These are phyloP conservation scores for Neoniphon sammara DNA, from an alignment of 2,797 vertebrate genomes.

Conservation along the genomic window DNA sequence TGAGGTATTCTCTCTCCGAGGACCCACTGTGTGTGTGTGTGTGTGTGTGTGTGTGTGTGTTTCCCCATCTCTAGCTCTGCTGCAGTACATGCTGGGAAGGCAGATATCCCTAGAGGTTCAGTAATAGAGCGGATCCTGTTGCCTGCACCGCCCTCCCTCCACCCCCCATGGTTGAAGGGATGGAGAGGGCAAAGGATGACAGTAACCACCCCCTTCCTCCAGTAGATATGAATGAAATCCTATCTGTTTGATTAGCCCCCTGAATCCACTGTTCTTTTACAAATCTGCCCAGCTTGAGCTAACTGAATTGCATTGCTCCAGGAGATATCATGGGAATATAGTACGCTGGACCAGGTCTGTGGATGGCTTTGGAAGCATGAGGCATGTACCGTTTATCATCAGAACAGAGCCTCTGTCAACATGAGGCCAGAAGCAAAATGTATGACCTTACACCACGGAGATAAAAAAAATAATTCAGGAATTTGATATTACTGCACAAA, in stretches of 20 bases:
- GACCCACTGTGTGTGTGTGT: slow-evolving; percentile 8
- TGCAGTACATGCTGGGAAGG: slow-evolving; percentile 73
- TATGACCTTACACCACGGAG: slow-evolving; percentile 7
- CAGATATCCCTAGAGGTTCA: slow-evolving; percentile 74
- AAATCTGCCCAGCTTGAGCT: slow-evolving; percentile 26
- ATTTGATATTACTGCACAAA: too few relatives aligned
- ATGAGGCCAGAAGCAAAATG: too few relatives aligned
- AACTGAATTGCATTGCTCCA: slow-evolving; percentile 52
- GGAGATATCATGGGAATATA: slow-evolving; percentile 24
- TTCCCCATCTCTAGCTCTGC: slow-evolving; percentile 50
- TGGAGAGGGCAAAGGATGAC: slow-evolving; percentile 57
- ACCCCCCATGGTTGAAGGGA: slow-evolving; percentile 48
- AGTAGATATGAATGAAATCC: slow-evolving; percentile 66
- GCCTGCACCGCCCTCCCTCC: slow-evolving; percentile 59
- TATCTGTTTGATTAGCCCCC: slow-evolving; percentile 71
- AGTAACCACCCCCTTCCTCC: slow-evolving; percentile 48
- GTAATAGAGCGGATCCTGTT: slow-evolving; percentile 74
- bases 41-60: slow-evolving; percentile 19
- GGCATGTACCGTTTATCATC: neutral
- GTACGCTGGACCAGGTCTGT: slow-evolving; percentile 1
- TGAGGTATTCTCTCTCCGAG: slow-evolving; percentile 39
- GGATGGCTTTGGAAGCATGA: slow-evolving; percentile 11
- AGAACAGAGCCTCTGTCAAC: too few relatives aligned
- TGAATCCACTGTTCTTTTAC: slow-evolving; percentile 49
- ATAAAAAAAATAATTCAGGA: too few relatives aligned